A percentile compares a stretch with the other conserved stretches of the same genome.
These are phyloP conservation scores for Epinephelus coioides DNA, from an alignment of 2,797 vertebrate genomes.

Conservation along the genomic window DNA sequence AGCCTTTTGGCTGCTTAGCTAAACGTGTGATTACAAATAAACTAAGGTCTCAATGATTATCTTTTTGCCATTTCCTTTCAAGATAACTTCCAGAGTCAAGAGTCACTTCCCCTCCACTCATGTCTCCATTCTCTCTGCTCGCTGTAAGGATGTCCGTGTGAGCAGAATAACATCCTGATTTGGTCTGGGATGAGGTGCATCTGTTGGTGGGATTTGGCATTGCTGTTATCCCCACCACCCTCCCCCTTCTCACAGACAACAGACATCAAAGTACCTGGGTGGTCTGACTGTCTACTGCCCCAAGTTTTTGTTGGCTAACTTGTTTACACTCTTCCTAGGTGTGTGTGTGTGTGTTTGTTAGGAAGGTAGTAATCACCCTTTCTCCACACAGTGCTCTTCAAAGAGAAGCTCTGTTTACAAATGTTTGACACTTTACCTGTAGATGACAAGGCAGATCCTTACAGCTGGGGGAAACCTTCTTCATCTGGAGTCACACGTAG, in stretches of 20 bases:
- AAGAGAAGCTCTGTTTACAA: conserved; percentile 58
- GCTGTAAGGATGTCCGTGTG: conserved; percentile 77
- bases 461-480: conserved; percentile 20
- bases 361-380: conserved; percentile 66
- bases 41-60: conserved; percentile 35
- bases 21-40: conserved; percentile 59
- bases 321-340: conserved; percentile 72
- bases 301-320: conserved; percentile 51
- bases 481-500: conserved; percentile 2
- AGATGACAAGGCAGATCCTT: conserved; percentile 21
- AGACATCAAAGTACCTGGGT: conserved; percentile 80
- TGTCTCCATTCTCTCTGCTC: conserved; percentile 62
- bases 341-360: conserved; percentile 67
- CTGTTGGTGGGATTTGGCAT: conserved; percentile 71
- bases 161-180: conserved; percentile 84
- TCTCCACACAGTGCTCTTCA: conserved; percentile 67
- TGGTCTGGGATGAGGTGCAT: conserved; percentile 61
- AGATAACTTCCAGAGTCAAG: conserved; percentile 74
- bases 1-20: conserved; percentile 31
- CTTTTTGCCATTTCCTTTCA: conserved; percentile 70
- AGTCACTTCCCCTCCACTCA: conserved; percentile 67
- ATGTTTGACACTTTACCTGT: conserved; percentile 63
- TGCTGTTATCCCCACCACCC: conserved; percentile 45
- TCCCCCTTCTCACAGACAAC: conserved; percentile 52
- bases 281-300: conserved; percentile 66